Evolutionary conservation across 2,888 invertebrate genomes (phyloP).

Genomic region (Tipula helvola): DNA sequence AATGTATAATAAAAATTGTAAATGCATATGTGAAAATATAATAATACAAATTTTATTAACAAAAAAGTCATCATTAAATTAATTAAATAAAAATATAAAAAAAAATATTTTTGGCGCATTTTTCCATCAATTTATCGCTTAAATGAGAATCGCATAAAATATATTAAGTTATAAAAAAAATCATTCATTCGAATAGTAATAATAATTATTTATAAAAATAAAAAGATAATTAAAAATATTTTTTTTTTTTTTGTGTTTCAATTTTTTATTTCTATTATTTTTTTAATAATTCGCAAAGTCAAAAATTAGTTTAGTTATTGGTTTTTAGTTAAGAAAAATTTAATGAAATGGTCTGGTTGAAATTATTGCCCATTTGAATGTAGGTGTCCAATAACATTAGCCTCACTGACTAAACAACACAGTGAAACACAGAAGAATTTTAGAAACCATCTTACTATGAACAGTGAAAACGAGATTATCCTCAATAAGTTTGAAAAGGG

Average conservation of each 20-base stretch:
- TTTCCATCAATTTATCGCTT: neutral
- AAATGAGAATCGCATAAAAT: neutral
- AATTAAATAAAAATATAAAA: neutral
- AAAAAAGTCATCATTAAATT: neutral
- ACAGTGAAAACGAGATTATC: too few relatives aligned
- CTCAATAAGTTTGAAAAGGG: too few relatives aligned
- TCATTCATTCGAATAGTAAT: neutral
- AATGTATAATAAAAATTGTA: neutral
- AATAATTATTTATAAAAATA: neutral
- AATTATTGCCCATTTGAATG: too few relatives aligned
- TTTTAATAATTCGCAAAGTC: neutral
- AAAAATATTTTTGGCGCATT: neutral
- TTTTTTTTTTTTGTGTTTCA: neutral
- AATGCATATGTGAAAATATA: neutral
- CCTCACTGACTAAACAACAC: too few relatives aligned
- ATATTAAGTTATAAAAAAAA: constrained; percentile 4
- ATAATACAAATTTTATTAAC: neutral
- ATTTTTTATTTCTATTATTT: neutral
- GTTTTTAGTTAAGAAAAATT: neutral
- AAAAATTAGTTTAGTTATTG: neutral
- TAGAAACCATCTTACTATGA: too few relatives aligned
- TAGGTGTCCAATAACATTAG: too few relatives aligned
- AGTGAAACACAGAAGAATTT: too few relatives aligned
- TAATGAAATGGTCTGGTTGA: neutral
- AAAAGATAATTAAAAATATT: neutral